These are phyloP conservation scores for Pseudocheirus occidentalis DNA, from an alignment of 2,797 vertebrate species.

Conservation along the genomic window DNA sequence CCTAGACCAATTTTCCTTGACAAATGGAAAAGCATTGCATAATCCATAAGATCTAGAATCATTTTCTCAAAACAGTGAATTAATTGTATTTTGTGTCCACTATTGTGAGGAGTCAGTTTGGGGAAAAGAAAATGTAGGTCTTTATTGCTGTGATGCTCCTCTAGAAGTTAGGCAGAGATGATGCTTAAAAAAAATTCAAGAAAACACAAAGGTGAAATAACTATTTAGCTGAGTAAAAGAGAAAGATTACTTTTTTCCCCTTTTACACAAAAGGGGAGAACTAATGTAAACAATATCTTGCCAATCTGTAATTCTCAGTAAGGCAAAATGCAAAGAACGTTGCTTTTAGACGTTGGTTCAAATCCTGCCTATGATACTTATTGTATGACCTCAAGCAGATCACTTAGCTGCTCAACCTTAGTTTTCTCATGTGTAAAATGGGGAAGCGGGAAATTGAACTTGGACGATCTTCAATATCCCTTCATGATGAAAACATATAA, in stretches of 20 bases:
- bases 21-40: background rate
- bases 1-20: background rate
- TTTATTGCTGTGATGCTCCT: background rate
- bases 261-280: background rate
- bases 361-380: background rate
- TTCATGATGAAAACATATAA: background rate
- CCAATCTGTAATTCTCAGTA: background rate
- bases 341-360: background rate
- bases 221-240: background rate
- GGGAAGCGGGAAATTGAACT: background rate
- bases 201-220: background rate
- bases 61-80: background rate
- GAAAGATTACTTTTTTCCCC: background rate
- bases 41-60: background rate
- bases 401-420: background rate
- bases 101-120: background rate
- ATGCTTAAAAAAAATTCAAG: background rate
- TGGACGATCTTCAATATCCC: background rate
- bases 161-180: background rate
- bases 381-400: background rate
- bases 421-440: background rate
- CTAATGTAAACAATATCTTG: background rate
- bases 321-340: background rate
- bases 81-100: background rate
- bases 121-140: background rate